Percentiles rank a stretch among this genome's conserved stretches.
phyloP scores from a whole-genome alignment of 2,113 vertebrate genomes.

The Lota lota region DNA sequence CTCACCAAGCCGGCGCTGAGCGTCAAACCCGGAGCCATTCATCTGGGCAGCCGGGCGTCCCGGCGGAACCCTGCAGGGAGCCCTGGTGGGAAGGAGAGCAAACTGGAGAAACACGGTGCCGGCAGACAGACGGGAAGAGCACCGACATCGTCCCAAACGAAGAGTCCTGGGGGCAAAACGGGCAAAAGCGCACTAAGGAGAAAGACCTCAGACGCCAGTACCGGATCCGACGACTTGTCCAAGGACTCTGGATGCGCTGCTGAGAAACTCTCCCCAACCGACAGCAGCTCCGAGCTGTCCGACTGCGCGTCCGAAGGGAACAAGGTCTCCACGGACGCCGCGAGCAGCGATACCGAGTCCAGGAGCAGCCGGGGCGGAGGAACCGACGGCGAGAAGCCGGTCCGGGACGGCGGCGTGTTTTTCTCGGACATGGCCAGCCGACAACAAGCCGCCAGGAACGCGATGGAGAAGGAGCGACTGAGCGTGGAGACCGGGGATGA shows the following conservation, averaged over 20 bases:
- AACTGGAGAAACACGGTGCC: slow-evolving; percentile 49
- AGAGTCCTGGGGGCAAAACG: slow-evolving; percentile 31
- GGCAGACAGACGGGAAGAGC: background rate
- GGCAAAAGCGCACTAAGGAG: slow-evolving; percentile 57
- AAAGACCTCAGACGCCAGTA: slow-evolving; percentile 74
- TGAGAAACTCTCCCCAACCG: slow-evolving; percentile 80
- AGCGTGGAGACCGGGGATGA: slow-evolving; percentile 64
- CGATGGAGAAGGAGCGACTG: slow-evolving; percentile 63
- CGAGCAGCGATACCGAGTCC: slow-evolving; percentile 80
- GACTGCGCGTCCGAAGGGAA: slow-evolving; percentile 90
- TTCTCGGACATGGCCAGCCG: slow-evolving; percentile 22
- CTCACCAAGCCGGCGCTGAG: slow-evolving; percentile 78
- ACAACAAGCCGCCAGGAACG: background rate
- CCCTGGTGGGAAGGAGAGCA: slow-evolving; percentile 32
- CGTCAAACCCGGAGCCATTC: slow-evolving; percentile 75
- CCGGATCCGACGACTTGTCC: slow-evolving; percentile 70
- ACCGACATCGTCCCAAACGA: background rate
- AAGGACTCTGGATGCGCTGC: slow-evolving; percentile 74
- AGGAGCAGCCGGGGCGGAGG: slow-evolving; percentile 70
- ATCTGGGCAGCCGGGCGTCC: slow-evolving; percentile 71
- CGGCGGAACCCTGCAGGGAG: slow-evolving; percentile 71
- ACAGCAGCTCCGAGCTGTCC: slow-evolving; percentile 92
- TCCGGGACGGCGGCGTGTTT: slow-evolving; percentile 29
- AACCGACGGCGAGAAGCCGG: slow-evolving; percentile 54
- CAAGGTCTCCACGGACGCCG: slow-evolving; percentile 65